These are phyloP conservation scores for Meandrina meandrites DNA, from an alignment of 92 coral and sea anemone genomes.

Conservation along the genomic window DNA sequence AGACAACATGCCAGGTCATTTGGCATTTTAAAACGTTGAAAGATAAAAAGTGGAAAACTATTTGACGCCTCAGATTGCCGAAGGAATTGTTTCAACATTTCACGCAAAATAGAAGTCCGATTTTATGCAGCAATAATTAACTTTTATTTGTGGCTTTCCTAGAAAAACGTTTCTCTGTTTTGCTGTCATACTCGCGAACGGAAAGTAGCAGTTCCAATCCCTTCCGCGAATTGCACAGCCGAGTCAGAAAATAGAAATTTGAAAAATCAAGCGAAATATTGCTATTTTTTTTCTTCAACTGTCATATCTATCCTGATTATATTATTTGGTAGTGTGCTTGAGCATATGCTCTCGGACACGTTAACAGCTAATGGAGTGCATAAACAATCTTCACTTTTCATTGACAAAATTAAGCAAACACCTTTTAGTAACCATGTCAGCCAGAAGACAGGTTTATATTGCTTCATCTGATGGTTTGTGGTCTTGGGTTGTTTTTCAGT, in stretches of 20 bases:
- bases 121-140: neutral
- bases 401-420: slow-evolving; percentile 44
- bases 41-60: neutral
- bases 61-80: neutral
- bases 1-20: slow-evolving; percentile 17
- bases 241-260: neutral
- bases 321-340: slow-evolving; percentile 5
- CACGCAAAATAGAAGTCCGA: neutral
- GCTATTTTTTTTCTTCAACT: neutral
- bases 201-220: neutral
- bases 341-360: slow-evolving; percentile 22
- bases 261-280: neutral
- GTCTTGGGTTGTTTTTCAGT: neutral
- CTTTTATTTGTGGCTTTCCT: neutral
- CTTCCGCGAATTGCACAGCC: neutral
- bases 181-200: neutral
- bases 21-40: slow-evolving; percentile 3
- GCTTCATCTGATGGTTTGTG: slow-evolving; percentile 20
- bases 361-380: slow-evolving; percentile 36
- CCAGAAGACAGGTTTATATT: slow-evolving; percentile 12
- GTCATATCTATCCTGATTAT: neutral
- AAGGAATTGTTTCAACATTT: neutral
- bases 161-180: too few relatives aligned
- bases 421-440: slow-evolving; percentile 45
- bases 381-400: slow-evolving; percentile 34